Conservation (phyloP, 2,113 vertebrate species). For the Sclerurus mexicanus region DNA sequence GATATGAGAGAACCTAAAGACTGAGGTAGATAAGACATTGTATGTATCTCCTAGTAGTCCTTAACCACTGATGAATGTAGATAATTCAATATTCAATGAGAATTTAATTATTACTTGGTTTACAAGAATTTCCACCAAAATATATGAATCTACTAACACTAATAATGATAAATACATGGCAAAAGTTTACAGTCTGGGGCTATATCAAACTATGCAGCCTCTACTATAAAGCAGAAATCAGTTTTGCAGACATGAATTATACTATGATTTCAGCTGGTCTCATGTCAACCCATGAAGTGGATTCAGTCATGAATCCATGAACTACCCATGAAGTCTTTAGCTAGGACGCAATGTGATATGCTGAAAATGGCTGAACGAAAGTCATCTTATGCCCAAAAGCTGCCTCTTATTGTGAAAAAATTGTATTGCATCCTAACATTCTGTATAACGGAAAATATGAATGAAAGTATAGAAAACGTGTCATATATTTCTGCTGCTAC, state of each 20-base stretch:
- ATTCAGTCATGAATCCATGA: too few relatives aligned
- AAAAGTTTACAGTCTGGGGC: neutral
- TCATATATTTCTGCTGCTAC: neutral
- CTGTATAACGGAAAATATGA: neutral
- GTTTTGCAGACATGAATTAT: neutral
- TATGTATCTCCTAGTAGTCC: neutral
- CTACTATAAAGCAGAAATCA: neutral
- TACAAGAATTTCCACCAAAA: neutral
- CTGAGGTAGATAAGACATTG: neutral
- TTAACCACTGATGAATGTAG: neutral
- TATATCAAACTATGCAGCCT: neutral
- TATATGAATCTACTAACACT: neutral
- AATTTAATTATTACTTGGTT: neutral
- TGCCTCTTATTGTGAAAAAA: neutral
- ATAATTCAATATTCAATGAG: neutral
- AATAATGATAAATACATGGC: neutral
- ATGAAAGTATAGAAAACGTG: neutral
- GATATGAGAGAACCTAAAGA: neutral
- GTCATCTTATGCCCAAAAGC: neutral
- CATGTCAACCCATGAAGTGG: neutral
- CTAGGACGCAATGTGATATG: accelerated
- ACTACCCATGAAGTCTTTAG: neutral
- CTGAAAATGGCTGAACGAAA: neutral
- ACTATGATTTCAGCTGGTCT: neutral
- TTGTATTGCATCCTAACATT: neutral